Evolutionary conservation across 2,113 vertebrate genomes (phyloP), one percentile per base, ranked within the genome.

Genomic region (Pollachius pollachius): DNA sequence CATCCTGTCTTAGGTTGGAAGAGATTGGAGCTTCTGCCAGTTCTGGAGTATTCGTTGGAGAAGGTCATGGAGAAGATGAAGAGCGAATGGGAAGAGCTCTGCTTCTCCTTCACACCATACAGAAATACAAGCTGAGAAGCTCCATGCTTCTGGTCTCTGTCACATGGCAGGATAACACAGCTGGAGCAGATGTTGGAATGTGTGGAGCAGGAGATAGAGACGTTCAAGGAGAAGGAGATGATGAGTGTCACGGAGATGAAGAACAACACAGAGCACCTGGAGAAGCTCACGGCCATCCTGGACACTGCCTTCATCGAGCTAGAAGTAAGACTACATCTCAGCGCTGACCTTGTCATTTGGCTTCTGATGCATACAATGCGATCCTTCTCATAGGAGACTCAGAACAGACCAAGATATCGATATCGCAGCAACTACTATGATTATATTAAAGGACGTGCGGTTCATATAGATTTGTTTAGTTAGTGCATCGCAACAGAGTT

Each of bases 11-110:
- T 34, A 98, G 96, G 80, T 41, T 98, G 79, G 95, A 96, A 70
- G 94, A 95, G 65, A 88, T 98, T 37, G 89, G 94, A 60, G 93
- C 91, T 13, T 71, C 91, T 5, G 96, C 96, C 68, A 96, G 93
- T n/a, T 87, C 97, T 97, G 67, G 97, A 98, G 64, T 91, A 93
- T 74, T 94, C 96, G 56, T 84, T 98, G 64, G 94, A 95, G 85
- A 96, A 95, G 78, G 90, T 94, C 62, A 60, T 98, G 88, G 93
- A 94, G 52, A 97, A 96, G 80, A 97, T 97, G 95, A 95, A 92
- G 83, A 78, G 0, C 0, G 95, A 98, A 65, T 98, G 95, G 97
- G 67, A 52, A 0, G 91, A 91, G 0, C 74, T 94, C n/a, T 62
- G 13, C 0, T 94, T 98, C 56, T 75, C 0, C 66, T 93, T 97